Evolutionary conservation across 2,113 vertebrate genomes (phyloP).

Genomic region (Shinisaurus crocodilurus): DNA sequence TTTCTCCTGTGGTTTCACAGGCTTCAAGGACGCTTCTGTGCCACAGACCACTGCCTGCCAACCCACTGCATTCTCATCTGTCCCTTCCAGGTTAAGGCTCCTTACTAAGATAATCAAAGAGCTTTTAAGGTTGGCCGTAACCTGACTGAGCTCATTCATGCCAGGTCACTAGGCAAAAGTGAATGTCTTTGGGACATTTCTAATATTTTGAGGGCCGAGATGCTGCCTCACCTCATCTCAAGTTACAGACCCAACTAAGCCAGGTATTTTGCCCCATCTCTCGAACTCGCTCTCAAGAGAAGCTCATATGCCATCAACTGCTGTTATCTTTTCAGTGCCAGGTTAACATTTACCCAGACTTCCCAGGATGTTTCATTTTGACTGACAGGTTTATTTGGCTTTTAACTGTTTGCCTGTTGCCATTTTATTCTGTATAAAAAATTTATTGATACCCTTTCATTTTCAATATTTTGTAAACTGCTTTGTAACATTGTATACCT

Average conservation of each 20-base stretch:
- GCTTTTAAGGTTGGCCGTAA: accelerated
- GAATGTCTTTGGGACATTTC: background rate
- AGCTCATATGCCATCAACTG: background rate
- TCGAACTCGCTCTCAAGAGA: background rate
- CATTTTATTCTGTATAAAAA: background rate
- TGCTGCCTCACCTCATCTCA: background rate
- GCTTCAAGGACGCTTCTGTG: background rate
- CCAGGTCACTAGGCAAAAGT: background rate
- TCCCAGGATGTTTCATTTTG: background rate
- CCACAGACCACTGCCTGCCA: background rate
- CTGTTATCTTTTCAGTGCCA: background rate
- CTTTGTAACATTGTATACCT: background rate
- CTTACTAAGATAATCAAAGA: background rate
- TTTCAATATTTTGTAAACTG: background rate
- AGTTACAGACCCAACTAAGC: background rate
- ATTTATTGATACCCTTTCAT: background rate
- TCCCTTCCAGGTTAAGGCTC: background rate
- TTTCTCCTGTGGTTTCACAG: background rate
- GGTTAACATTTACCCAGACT: background rate
- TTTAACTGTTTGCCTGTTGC: background rate
- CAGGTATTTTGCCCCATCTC: background rate
- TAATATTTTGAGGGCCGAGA: background rate
- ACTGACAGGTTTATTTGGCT: background rate
- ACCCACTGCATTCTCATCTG: background rate
- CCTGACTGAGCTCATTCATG: background rate